Evolutionary conservation across 2,888 invertebrate genomes (phyloP).

Genomic region (Digitonthophagus gazella): DNA sequence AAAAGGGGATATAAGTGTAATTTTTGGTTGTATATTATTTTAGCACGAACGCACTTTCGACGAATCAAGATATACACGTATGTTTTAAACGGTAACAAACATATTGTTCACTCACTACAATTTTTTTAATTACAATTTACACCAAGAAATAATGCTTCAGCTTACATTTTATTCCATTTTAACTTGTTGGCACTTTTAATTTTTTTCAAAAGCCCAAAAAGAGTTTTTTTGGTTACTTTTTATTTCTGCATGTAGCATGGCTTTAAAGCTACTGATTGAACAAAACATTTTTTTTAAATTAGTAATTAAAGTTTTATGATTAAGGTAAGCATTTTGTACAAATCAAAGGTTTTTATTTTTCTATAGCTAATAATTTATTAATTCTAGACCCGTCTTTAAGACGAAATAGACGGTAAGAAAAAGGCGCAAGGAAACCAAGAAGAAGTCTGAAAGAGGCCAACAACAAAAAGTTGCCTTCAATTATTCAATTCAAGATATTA

Average conservation of each 20-base stretch:
- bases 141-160: neutral
- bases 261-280: neutral
- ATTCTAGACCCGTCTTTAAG: conserved; percentile 28
- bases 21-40: neutral
- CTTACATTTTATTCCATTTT: neutral
- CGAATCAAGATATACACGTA: neutral
- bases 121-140: neutral
- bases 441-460: conserved; percentile 13
- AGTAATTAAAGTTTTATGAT: neutral
- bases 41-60: neutral
- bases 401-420: conserved; percentile 21
- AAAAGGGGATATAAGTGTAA: neutral
- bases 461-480: conserved; percentile 20
- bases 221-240: conserved; percentile 24
- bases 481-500: conserved; percentile 8
- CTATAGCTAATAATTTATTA: neutral
- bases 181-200: neutral
- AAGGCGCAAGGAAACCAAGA: neutral
- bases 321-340: neutral
- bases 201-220: conserved; percentile 4
- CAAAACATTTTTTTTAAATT: neutral
- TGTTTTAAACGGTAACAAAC: neutral
- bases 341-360: neutral
- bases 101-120: neutral
- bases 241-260: conserved; percentile 20